Conservation (phyloP, 2,113 vertebrate genomes). For the Petrocephalus microphthalmus region DNA sequence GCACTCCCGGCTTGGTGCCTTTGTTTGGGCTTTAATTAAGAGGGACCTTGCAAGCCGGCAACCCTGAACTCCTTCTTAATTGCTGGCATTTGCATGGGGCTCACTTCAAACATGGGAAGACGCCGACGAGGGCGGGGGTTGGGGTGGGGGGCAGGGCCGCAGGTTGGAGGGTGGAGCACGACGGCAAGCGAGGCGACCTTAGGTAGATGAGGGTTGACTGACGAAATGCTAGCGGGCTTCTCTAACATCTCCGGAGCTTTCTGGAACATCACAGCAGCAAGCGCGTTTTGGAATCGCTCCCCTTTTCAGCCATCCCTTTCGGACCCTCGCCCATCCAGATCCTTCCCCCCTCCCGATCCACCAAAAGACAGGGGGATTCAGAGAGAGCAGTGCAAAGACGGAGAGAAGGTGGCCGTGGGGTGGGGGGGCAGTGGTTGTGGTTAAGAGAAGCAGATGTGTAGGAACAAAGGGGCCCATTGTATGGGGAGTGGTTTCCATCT, state of each 20-base stretch:
- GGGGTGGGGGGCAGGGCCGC: neutral
- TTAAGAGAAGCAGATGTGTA: conserved; percentile 63
- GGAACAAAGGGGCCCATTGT: conserved; percentile 76
- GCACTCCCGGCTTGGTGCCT: conserved; percentile 75
- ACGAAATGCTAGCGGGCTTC: neutral
- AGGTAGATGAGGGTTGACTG: neutral
- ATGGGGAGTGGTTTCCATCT: conserved; percentile 64
- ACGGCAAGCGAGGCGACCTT: neutral
- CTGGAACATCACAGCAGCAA: neutral
- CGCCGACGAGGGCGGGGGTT: conserved; percentile 70
- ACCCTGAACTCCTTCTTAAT: conserved; percentile 85
- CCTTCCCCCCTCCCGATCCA: neutral
- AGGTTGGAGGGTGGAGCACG: neutral
- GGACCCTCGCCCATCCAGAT: neutral
- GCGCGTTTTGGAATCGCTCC: neutral
- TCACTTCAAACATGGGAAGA: conserved; percentile 88
- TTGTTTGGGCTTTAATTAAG: conserved; percentile 97
- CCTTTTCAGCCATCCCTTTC: neutral
- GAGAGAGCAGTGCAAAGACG: conserved; percentile 29
- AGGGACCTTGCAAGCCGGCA: conserved; percentile 78
- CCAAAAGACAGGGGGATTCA: conserved; percentile 24
- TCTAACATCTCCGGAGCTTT: neutral
- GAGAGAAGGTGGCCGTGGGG: neutral
- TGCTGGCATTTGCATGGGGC: conserved; percentile 87
- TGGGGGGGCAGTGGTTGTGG: conserved; percentile 30